Conservation (phyloP, 1,140 invertebrate genomes). For the Apis laboriosa region DNA sequence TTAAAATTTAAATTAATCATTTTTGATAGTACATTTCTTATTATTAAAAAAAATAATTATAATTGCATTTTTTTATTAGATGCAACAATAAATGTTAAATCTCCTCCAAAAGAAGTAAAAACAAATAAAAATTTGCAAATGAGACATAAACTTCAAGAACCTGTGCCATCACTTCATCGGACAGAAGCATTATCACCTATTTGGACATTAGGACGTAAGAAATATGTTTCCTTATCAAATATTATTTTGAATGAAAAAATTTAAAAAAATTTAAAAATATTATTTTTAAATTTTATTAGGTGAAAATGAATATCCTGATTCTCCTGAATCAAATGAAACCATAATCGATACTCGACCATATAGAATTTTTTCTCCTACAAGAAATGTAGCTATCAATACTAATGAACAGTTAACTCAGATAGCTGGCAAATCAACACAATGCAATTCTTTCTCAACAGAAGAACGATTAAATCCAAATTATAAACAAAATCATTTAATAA, state of each 20-base stretch:
- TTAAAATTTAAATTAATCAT: neutral
- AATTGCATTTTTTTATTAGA: slow-evolving; percentile 57
- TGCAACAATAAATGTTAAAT: slow-evolving; percentile 69
- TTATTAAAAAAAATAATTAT: neutral
- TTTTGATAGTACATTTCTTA: no score
- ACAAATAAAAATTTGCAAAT: slow-evolving; percentile 79
- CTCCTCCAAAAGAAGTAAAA: slow-evolving; percentile 77
- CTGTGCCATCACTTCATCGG: slow-evolving; percentile 70
- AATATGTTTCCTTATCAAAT: neutral
- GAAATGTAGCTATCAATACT: slow-evolving; percentile 67
- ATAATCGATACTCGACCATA: slow-evolving; percentile 73
- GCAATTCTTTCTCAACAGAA: slow-evolving; percentile 49
- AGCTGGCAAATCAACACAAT: slow-evolving; percentile 47
- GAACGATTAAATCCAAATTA: slow-evolving; percentile 38
- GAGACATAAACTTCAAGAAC: slow-evolving; percentile 74
- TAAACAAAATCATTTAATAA: slow-evolving; percentile 36
- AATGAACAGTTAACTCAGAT: slow-evolving; percentile 55
- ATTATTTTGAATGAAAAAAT: slow-evolving; percentile 13
- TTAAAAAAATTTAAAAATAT: neutral
- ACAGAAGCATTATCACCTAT: slow-evolving; percentile 76
- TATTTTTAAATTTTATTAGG: slow-evolving; percentile 61
- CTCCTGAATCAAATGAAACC: slow-evolving; percentile 80
- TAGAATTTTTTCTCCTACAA: slow-evolving; percentile 76
- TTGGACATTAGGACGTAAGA: slow-evolving; percentile 72
- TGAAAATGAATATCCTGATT: slow-evolving; percentile 79